Evolutionary conservation across 2,113 vertebrate genomes (phyloP).

Genomic region (Ctenodactylus gundi): DNA sequence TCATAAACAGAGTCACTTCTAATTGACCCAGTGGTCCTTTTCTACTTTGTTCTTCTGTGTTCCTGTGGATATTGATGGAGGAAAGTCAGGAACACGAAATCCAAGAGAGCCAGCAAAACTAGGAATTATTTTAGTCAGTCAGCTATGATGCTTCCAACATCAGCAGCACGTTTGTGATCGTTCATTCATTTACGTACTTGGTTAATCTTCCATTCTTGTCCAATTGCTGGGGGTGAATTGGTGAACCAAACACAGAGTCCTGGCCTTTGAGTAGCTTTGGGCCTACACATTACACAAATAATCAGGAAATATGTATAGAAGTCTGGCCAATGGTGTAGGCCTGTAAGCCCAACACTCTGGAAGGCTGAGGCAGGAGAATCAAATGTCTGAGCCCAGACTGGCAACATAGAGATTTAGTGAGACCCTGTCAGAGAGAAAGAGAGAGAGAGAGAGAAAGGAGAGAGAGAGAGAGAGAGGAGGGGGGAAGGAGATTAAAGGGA

Average conservation of each 20-base stretch:
- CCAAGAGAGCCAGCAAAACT: background rate
- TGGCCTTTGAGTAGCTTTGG: background rate
- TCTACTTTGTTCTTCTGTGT: background rate
- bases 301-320: background rate
- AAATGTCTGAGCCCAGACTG: no score
- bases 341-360: no score
- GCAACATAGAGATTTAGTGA: no score
- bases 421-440: no score
- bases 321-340: no score
- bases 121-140: fast-evolving
- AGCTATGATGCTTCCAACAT: background rate
- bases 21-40: background rate
- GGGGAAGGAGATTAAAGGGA: no score
- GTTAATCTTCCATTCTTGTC: background rate
- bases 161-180: background rate
- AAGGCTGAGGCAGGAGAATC: no score
- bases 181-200: background rate
- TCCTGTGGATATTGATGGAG: background rate
- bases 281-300: background rate
- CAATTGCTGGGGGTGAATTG: background rate
- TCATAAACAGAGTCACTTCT: background rate
- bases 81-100: fast-evolving
- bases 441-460: no score
- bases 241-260: background rate
- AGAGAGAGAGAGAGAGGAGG: no score